Evolutionary conservation across 2,797 vertebrate genomes (phyloP), one percentile per base, ranked within the genome.

Genomic region (Myotis pilosus): DNA sequence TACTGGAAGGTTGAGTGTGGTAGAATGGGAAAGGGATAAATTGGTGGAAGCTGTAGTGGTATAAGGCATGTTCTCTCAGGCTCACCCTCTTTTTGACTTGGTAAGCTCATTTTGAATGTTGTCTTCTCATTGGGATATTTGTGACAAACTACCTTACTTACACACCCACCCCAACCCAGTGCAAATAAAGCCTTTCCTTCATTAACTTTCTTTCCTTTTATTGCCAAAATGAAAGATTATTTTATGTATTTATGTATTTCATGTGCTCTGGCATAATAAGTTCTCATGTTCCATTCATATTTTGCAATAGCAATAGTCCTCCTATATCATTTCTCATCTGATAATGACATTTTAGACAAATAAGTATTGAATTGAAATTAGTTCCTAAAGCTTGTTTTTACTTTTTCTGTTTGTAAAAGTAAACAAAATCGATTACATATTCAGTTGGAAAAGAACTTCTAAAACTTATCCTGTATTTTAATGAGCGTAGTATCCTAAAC

Each of bases 271-370:
- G 41, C 17, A 66, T 64, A 71, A 28, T 82, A 89, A 87, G 4
- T 38, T 36, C 19, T 87, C 75, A 25, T 62, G 86, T 78, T 51
- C 57, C 66, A 81, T 89, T 87, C 83, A 74, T 93, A 62, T 66
- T 75, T 89, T 53, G 69, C 69, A 30, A 53, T 33, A 79, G 13
- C 22, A 74, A 68, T 60, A 49, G 30, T 83, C 1, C 11, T 89
- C 28, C 6, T 74, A 8, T 69, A 3, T 71, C 11, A 87, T 75
- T 87, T 93, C 5, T 92, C 11, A 87, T 91, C 19, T 87, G 22
- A 57, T 79, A 47, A 66, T 80, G 72, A 38, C 30, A 93, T 92
- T 95, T 93, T 87, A 25, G 28, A 36, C 28, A 92, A 76, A 19
- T 64, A 72, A 5, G 5, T 62, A 79, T 62, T 82, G 78, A 53